Base-by-base conservation (phyloP, 2,797 vertebrate genomes). In the Podarcis lilfordi region DNA sequence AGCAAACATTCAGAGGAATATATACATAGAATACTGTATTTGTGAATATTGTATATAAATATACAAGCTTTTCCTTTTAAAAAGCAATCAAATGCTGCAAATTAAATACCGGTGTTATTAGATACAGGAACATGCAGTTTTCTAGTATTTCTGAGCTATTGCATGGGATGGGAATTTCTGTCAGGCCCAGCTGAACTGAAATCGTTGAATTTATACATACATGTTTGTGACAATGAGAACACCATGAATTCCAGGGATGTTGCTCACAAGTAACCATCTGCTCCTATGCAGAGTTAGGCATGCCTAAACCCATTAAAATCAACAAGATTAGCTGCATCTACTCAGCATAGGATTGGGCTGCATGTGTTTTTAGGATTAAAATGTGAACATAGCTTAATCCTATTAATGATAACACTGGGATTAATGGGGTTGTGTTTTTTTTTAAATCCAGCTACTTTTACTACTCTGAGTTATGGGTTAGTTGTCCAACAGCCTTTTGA, bases 51-150 rank as follows among this genome's bases (percentile, higher is more conserved):
- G 50, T 55, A 13, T 55, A 78, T 29, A 45, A 27, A 61, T 25
- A n/a, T 64, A 59, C 25, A 55, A 68, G 43, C 69, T 83, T 45
- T 82, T 77, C 45, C 9, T 29, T 29, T 88, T n/a, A 45, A 85
- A 78, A 86, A 27, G 32, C 8, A 85, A 86, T 89, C 37, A 72
- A 85, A 86, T 86, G 69, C 0, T 66, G 29, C 77, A 92, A 91
- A 88, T 88, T 21, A 5, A 27, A 1, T 66, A 35, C 80, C 90
- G 86, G 4, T 10, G n/a, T 23, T 66, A 0, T 77, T 66, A 88
- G 25, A 72, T 50, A 87, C 19, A 85, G 32, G 55, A 35, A 93
- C 32, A 0, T 88, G 0, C 66, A 27, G 21, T 92, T 80, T 94
- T 80, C 6, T 40, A 72, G 2, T 76, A 68, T n/a, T 50, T 75